Evolutionary conservation across 2,797 vertebrate species (phyloP).

Genomic region (Catamblyrhynchus diadema): DNA sequence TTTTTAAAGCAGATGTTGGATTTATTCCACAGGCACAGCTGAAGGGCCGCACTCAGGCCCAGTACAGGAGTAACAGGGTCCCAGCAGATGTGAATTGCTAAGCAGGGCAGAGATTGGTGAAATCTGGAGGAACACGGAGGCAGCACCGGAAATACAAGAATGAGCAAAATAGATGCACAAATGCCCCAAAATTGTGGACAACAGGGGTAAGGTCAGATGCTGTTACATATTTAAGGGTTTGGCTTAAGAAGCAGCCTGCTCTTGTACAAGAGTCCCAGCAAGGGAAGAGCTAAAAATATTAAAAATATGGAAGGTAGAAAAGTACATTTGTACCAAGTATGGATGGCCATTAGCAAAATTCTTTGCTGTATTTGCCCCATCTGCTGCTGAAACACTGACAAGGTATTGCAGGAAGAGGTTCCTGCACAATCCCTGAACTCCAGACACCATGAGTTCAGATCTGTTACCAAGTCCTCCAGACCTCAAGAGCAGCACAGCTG

Average conservation of each 20-base stretch:
- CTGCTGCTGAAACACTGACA: background rate
- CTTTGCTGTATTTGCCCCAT: background rate
- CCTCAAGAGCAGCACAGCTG: background rate
- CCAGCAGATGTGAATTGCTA: background rate
- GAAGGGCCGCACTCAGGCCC: background rate
- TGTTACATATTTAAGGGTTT: background rate
- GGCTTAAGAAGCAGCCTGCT: background rate
- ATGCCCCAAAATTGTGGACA: background rate
- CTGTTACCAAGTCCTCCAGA: background rate
- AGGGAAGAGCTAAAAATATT: background rate
- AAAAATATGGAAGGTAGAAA: background rate
- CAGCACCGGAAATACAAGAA: background rate
- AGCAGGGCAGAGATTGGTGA: background rate
- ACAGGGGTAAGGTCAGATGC: fast-evolving
- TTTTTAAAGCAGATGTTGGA: background rate
- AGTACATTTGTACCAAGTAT: background rate
- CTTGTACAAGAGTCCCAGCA: background rate
- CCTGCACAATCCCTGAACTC: background rate
- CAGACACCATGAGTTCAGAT: background rate
- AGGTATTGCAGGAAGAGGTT: background rate
- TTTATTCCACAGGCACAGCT: background rate
- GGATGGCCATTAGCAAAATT: background rate
- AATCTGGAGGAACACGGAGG: background rate
- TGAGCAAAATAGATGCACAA: background rate
- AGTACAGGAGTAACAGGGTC: fast-evolving